Evolutionary conservation across 2,888 invertebrate species (phyloP).

Genomic region (Neocrepidodera transversa): DNA sequence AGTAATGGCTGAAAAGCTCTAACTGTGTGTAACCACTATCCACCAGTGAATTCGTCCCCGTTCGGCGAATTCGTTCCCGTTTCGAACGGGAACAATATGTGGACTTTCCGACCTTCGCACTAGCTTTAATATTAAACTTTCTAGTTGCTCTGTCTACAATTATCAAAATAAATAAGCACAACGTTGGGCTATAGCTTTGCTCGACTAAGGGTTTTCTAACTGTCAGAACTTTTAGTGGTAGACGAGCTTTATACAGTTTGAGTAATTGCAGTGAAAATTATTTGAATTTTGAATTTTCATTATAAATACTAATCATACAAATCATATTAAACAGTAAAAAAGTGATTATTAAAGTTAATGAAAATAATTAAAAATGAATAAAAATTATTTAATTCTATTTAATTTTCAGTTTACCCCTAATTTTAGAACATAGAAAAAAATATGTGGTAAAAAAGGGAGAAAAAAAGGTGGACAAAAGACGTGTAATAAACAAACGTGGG

Average conservation of each 20-base stretch:
- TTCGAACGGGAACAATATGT: slow-evolving; percentile 3
- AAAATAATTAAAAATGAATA: too few species aligned
- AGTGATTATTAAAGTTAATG: too few species aligned
- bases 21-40: slow-evolving; percentile 4
- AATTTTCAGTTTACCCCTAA: too few species aligned
- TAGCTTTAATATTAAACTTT: slow-evolving; percentile 17
- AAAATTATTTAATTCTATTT: too few species aligned
- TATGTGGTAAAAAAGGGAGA: too few species aligned
- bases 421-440: too few species aligned
- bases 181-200: neutral
- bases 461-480: too few species aligned
- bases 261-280: too few species aligned
- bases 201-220: neutral
- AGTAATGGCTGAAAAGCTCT: neutral
- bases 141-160: slow-evolving; percentile 13
- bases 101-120: neutral
- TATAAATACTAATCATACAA: too few species aligned
- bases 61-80: neutral
- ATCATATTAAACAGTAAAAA: too few species aligned
- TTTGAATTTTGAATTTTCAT: too few species aligned
- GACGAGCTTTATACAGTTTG: neutral
- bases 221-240: neutral
- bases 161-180: slow-evolving; percentile 10
- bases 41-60: slow-evolving; percentile 2
- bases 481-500: too few species aligned